Evolutionary conservation across 1,140 invertebrate species (phyloP), one percentile per base, ranked within the genome.

Genomic region (Brachionus calyciflorus): DNA sequence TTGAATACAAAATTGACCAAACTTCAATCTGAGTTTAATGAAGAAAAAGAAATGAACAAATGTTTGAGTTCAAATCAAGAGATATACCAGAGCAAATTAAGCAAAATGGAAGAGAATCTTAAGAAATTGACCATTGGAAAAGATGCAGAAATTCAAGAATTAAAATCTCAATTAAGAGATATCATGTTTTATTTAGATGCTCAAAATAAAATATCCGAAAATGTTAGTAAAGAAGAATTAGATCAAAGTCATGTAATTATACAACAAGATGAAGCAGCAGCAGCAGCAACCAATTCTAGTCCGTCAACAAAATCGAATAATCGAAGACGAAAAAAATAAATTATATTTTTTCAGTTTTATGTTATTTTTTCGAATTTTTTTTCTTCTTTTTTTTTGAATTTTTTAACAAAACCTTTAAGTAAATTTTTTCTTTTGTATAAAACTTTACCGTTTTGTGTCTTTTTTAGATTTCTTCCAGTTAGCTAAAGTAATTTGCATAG

Each of bases 181-280:
- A 86, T 99, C 0, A 96, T 98, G 93, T 94, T 97, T 86, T 96
- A 91, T 82, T 88, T 98, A 69, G 93, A 97, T 80, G 93, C 93
- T 9, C 90, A 92, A 81, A 87, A 90, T 7, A 84, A 86, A 79
- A 76, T 88, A 44, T 65, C 60, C 12, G 37, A 65, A 65, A 14
- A 65, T 44, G 60, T 65, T 0, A 65, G 19, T 41, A 65, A 65
- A 44, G 60, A 65, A 44, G 60, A 65, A 44, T 24, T 65, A 5
- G 60, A 65, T 10, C 60, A 65, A 44, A 65, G 60, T 65, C 60
- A 65, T 2, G 5, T 65, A 24, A 41, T 65, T 14, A 65, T 65
- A 6, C 60, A 65, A 44, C 60, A 65, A 44, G 60, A 65, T 26
- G 19, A 65, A 28, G 60, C 60, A 19, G 55, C 60, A 24, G 60